These are phyloP conservation scores for Chloropsis cyanopogon DNA, from an alignment of 2,113 vertebrate genomes.

Conservation along the genomic window DNA sequence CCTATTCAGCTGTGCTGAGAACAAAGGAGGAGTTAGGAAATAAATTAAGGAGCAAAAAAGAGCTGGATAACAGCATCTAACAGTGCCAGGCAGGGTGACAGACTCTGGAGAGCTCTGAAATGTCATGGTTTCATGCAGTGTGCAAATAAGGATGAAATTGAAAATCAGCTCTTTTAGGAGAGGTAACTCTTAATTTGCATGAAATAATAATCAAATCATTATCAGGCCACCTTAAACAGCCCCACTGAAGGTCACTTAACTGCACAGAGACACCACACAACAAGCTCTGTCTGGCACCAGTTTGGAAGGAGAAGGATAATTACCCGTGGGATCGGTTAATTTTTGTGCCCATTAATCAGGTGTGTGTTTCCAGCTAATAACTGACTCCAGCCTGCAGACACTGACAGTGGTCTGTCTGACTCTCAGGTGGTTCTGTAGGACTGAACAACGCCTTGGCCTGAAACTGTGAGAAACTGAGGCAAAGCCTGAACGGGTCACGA, in stretches of 20 bases:
- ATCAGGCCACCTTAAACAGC: neutral
- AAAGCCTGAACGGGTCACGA: rapidly evolving
- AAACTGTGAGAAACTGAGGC: neutral
- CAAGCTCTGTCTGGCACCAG: neutral
- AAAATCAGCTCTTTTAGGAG: conserved; percentile 39
- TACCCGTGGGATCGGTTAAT: neutral
- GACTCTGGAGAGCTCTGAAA: neutral
- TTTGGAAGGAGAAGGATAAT: neutral
- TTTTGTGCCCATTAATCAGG: neutral
- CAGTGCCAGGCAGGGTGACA: neutral
- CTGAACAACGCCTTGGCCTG: neutral
- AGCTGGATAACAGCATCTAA: neutral
- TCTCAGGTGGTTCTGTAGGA: neutral
- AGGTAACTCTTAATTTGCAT: conserved; percentile 37
- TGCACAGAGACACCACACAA: neutral
- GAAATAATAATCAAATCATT: conserved; percentile 36
- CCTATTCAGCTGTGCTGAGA: neutral
- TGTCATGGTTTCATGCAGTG: conserved; percentile 5
- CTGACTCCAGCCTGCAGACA: neutral
- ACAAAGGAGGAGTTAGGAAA: neutral
- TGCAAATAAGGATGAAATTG: conserved; percentile 58
- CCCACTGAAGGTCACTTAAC: neutral
- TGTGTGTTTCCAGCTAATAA: neutral
- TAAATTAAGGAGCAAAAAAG: neutral
- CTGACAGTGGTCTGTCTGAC: rapidly evolving